Conservation (phyloP, 1,140 invertebrate genomes). For the Aphis gossypii region DNA sequence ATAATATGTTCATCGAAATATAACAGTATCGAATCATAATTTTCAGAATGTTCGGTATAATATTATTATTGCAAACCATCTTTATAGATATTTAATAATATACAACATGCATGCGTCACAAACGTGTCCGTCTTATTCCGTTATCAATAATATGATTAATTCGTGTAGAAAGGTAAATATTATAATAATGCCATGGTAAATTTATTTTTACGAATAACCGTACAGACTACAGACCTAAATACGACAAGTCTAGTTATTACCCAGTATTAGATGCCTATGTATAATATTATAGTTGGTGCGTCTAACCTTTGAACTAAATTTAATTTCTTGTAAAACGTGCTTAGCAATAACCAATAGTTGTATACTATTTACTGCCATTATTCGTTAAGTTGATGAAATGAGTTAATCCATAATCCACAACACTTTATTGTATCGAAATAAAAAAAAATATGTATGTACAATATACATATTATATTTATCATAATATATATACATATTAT, state of each 20-base stretch:
- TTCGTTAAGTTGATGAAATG: background rate
- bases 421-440: background rate
- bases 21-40: slow-evolving; percentile 12
- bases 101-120: background rate
- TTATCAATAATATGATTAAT: background rate
- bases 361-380: background rate
- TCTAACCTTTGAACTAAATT: background rate
- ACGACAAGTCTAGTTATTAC: background rate
- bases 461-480: no score
- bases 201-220: background rate
- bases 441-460: no score
- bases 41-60: background rate
- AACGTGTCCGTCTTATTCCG: background rate
- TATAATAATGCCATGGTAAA: background rate
- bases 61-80: background rate
- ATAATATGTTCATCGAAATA: background rate
- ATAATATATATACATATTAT: no score
- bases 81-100: background rate
- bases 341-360: background rate
- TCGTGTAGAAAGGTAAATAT: background rate
- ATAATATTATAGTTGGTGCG: background rate
- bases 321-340: background rate
- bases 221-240: background rate
- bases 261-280: no score
- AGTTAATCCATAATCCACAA: background rate